Evolutionary conservation across 2,888 invertebrate species (phyloP), one percentile per base, ranked within the genome.

Genomic region (Tryphoninae sp.): DNA sequence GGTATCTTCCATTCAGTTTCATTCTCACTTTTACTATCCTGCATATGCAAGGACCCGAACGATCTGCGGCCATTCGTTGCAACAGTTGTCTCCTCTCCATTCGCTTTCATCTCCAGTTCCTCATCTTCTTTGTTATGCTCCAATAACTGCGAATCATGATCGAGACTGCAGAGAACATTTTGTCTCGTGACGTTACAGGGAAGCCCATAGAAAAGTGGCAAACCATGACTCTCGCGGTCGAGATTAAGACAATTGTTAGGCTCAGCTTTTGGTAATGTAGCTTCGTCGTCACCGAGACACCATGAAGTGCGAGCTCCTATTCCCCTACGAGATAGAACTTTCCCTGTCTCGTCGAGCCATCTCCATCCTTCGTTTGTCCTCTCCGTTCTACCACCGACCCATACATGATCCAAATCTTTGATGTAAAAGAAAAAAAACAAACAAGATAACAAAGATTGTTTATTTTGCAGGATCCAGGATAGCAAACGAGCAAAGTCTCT

Each of bases 161-260:
- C 62, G 49, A 81, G 59, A 61, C 72, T 62, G 33, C 84, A 85
- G 40, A 85, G 79, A 42, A 86, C 84, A 16, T 77, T 77, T 65
- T 86, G 85, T 45, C 45, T 79, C 13, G 80, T 77, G 1, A 61
- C 58, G 19, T 86, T 84, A 49, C 86, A 86, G 0, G 82, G 74
- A 22, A 86, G 69, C 9, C 85, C 86, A 53, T 86, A 86, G 7
- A 86, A 84, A 13, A 86, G 64, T 7, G 86, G 86, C 40, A 80
- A 77, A 33, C 81, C 84, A 13, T 83, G 81, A 53, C 78, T 81
- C 42, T 86, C 86, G 42, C 84, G 81, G 69, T 86, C 86, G 9
- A 86, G 75, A 72, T 86, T 86, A 49, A 86, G 45, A 16, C 86
- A 86, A 62, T 59, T 78, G 64, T 85, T 64, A 1, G 82, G 78